A percentile compares a stretch with the other conserved stretches of the same genome.
phyloP scores from a whole-genome alignment of 1,140 invertebrate genomes.

The Procambarus virginalis region DNA sequence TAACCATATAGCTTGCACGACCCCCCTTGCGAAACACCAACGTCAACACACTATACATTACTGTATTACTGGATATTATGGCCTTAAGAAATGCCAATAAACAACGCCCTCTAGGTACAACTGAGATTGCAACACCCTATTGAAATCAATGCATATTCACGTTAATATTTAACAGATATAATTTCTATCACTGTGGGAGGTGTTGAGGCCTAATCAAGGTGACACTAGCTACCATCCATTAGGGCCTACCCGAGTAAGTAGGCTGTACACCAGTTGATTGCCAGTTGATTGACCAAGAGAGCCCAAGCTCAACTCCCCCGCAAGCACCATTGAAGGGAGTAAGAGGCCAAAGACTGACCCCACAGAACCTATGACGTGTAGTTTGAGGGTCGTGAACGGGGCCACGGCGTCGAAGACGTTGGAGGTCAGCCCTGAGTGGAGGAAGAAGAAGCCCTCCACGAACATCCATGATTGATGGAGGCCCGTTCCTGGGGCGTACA shows the following conservation, averaged over 20 bases:
- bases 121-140: neutral
- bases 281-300: neutral
- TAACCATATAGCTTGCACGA: neutral
- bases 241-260: no score
- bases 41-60: neutral
- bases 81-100: no score
- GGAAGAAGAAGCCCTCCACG: conserved; percentile 77
- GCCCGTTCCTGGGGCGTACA: conserved; percentile 76
- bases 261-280: neutral
- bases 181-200: no score
- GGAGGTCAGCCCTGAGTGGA: conserved; percentile 75
- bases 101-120: no score
- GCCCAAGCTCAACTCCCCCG: no score
- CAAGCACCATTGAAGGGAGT: neutral
- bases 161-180: neutral
- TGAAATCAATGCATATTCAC: neutral
- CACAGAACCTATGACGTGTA: conserved; percentile 50
- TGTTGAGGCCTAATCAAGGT: no score
- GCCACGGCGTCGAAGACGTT: conserved; percentile 75
- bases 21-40: no score
- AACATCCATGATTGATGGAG: conserved; percentile 78
- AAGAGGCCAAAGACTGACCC: conserved; percentile 14
- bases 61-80: neutral
- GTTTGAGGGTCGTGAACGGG: conserved; percentile 26
- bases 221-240: no score